Conservation (phyloP, 2,113 vertebrate genomes). For the Neodon shergylaensis region DNA sequence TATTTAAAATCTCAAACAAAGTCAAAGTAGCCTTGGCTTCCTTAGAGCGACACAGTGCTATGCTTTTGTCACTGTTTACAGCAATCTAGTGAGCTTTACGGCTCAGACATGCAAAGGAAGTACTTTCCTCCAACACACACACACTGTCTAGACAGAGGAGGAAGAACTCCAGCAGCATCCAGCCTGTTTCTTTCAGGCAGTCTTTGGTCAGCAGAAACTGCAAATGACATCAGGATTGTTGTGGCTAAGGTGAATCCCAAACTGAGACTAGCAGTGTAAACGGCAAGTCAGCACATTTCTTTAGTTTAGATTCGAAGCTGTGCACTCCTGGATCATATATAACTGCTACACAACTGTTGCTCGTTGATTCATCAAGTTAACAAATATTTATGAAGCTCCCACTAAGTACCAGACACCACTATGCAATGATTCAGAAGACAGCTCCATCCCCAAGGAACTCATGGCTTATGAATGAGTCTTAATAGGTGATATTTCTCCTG, state of each 20-base stretch:
- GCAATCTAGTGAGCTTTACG: slow-evolving; percentile 23
- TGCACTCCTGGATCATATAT: not conserved
- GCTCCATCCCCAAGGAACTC: not conserved
- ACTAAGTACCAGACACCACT: not conserved
- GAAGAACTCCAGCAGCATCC: not conserved
- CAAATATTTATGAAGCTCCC: not conserved
- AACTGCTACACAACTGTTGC: not conserved
- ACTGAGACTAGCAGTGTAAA: not conserved
- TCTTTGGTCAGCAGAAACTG: not conserved
- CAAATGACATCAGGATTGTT: not conserved
- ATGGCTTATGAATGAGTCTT: not conserved
- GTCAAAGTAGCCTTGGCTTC: not conserved
- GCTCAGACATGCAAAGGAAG: slow-evolving; percentile 45
- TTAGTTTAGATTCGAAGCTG: not conserved
- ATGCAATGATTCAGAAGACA: not conserved
- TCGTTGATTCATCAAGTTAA: not conserved
- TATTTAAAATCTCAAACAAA: slow-evolving; percentile 4
- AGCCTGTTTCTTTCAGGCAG: not conserved
- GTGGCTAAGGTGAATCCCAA: not conserved
- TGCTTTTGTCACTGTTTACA: slow-evolving; percentile 24
- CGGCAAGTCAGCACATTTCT: not conserved
- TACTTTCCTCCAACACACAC: not conserved
- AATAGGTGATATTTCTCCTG: not conserved
- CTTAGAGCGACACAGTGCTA: not conserved
- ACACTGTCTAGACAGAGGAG: slow-evolving; percentile 55